Base-by-base conservation (phyloP, 2,113 vertebrate genomes). In the Oreochromis spilurus region DNA sequence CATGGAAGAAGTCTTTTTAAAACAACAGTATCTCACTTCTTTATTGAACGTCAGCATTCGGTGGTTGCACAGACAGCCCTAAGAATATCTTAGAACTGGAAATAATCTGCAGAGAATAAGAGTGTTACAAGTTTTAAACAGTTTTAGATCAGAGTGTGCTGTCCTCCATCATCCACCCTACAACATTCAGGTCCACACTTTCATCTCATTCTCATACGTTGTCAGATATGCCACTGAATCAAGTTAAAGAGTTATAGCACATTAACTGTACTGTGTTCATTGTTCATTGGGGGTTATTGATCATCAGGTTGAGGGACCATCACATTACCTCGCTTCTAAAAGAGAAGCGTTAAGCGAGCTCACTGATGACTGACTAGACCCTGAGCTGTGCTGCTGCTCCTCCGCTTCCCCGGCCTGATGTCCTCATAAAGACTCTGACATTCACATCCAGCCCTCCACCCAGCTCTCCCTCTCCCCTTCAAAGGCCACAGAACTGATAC, bases 401-500 rank as follows among this genome's bases (percentile, higher is more conserved):
- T 7, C 70, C 9, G 21, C n/a, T 16, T 48, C 36, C 60, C 4
- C 16, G 1, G 52, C 81, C 5, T 67, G 75, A 83, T 83, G 65
- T 77, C 83, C 79, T 78, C 78, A 86, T 86, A 84, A 85, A 88
- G 86, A 80, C 43, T 38, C 45, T 84, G 83, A 92, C 88, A 88
- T 85, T 88, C 82, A 65, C 55, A 82, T 9, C 55, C 48, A 36
- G 4, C 45, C 7, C 65, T 79, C 45, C 83, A 50, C 38, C 54
- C 53, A 38, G 5, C 50, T 2, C 53, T 58, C 40, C 79, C 48
- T 79, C 83, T 72, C 38, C 83, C 81, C 92, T 89, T 93, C 88
- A 89, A 91, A 93, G 89, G 57, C 82, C 84, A 81, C 86, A 45
- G 79, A 90, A 84, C 80, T 55, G 43, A 81, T 85, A 58, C 87